These are phyloP conservation scores for Halcyon malimbica DNA, from an alignment of 2,113 vertebrate species.

Conservation along the genomic window DNA sequence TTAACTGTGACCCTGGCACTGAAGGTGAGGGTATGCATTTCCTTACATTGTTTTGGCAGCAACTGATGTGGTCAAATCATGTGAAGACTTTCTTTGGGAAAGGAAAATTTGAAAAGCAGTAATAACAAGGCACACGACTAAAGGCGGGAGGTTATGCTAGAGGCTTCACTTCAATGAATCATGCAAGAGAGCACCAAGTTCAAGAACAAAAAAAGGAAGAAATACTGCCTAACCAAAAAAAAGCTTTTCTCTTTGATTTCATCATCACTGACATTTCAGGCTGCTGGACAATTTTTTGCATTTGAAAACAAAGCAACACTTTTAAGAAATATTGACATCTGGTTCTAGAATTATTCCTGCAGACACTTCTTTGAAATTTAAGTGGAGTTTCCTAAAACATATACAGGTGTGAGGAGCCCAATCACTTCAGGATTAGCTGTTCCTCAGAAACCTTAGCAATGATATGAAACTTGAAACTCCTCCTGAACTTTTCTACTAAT, in stretches of 20 bases:
- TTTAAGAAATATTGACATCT: conserved; percentile 5
- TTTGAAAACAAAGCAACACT: conserved; percentile 25
- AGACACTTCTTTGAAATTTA: conserved; percentile 66
- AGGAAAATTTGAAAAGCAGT: background rate
- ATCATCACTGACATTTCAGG: background rate
- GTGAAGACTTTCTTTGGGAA: background rate
- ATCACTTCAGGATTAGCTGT: conserved; percentile 84
- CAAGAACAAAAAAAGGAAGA: background rate
- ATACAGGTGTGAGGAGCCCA: conserved; percentile 77
- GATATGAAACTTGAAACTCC: conserved; percentile 91
- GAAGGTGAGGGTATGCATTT: background rate
- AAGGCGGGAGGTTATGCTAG: background rate
- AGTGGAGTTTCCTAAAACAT: conserved; percentile 63
- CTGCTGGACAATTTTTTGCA: background rate
- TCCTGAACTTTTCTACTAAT: conserved; percentile 96
- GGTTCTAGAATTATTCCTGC: conserved; percentile 16
- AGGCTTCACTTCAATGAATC: background rate
- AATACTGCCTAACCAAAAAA: background rate
- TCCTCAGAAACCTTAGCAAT: conserved; percentile 86
- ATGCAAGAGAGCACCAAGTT: background rate
- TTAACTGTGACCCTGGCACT: background rate
- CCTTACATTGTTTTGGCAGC: background rate
- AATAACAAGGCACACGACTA: background rate
- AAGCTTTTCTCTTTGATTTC: background rate
- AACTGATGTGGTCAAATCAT: background rate